These are phyloP conservation scores for Channa striata DNA, from an alignment of 2,797 vertebrate species.

Conservation along the genomic window DNA sequence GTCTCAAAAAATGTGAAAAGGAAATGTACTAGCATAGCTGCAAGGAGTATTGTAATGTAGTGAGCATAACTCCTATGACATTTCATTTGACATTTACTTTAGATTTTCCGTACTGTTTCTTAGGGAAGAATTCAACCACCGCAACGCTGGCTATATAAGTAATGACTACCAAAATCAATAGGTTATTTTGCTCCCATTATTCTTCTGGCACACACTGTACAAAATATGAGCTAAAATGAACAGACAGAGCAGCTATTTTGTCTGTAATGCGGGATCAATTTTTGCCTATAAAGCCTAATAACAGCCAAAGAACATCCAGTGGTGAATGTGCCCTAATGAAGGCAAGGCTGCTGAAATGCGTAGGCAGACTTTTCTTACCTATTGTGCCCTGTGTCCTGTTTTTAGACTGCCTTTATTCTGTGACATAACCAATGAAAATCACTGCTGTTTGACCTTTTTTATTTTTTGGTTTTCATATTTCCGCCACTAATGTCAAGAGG, in stretches of 20 bases:
- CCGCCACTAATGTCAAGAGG: neutral
- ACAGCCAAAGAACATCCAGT: conserved; percentile 38
- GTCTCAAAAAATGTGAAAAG: neutral
- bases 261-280: conserved; percentile 45
- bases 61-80: conserved; percentile 28
- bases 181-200: conserved; percentile 17
- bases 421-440: conserved; percentile 7
- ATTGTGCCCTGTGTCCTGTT: conserved; percentile 28
- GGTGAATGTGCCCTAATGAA: conserved; percentile 49
- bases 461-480: conserved; percentile 3
- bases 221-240: conserved; percentile 24
- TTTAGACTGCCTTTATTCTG: conserved; percentile 17
- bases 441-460: neutral
- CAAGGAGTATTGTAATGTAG: conserved; percentile 1
- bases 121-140: conserved; percentile 25
- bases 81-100: conserved; percentile 56
- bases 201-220: conserved; percentile 21
- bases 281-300: conserved; percentile 41
- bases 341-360: conserved; percentile 13
- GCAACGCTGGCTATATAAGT: conserved; percentile 4
- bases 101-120: conserved; percentile 37
- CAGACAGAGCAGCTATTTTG: conserved; percentile 39
- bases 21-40: conserved; percentile 4
- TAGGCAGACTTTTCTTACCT: conserved; percentile 33
- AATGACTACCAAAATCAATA: conserved; percentile 53